Evolutionary conservation across 2,113 vertebrate genomes (phyloP).

Genomic region (Macroglossus sobrinus): DNA sequence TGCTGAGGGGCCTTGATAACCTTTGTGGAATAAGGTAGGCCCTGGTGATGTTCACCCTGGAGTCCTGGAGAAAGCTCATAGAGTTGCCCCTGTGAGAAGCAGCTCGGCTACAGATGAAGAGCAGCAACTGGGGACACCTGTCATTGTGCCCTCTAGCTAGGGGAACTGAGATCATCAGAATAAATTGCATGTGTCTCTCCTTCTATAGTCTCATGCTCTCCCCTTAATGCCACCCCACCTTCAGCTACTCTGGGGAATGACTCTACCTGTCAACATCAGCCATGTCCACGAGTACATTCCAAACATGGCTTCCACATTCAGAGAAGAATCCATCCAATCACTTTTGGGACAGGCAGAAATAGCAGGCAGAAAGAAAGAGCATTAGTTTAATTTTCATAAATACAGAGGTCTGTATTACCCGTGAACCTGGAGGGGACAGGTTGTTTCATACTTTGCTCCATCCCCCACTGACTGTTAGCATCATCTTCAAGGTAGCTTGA

Average conservation of each 20-base stretch:
- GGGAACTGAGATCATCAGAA: not conserved
- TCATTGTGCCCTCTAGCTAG: not conserved
- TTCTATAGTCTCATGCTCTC: not conserved
- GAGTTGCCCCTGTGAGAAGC: not conserved
- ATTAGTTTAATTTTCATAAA: not conserved
- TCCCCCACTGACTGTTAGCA: not conserved
- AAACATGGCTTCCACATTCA: not conserved
- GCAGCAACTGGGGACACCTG: not conserved
- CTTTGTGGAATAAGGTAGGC: not conserved
- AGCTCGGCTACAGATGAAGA: not conserved
- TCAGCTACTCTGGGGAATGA: not conserved
- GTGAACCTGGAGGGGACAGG: not conserved
- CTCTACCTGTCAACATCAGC: accelerated
- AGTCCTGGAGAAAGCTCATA: not conserved
- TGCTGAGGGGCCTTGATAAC: not conserved
- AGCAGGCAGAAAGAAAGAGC: not conserved
- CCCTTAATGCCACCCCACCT: accelerated
- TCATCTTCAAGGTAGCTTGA: not conserved
- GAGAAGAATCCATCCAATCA: not conserved
- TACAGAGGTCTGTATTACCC: not conserved
- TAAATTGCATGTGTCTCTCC: not conserved
- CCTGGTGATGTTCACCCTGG: not conserved
- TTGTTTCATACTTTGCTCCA: not conserved
- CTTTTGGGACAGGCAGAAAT: not conserved
- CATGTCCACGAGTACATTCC: no score